Base-by-base conservation (phyloP, 2,888 invertebrate species). In the Dolichopus griseipennis region DNA sequence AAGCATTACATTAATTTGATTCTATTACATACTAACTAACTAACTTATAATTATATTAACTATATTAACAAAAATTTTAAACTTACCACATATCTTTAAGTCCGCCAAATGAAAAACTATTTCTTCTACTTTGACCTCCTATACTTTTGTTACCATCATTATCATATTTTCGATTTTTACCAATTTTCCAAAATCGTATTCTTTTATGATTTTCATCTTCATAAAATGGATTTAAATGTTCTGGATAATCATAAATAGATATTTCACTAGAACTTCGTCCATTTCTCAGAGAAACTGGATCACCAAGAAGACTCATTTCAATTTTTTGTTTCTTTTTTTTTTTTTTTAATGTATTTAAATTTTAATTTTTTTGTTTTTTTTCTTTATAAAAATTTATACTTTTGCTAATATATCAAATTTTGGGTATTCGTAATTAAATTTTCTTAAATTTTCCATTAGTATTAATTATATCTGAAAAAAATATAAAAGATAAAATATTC, bases 221-320 rank as follows among this genome's bases (percentile, higher is more conserved):
- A 72, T 85, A 85, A 78, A 90, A 90, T 27, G 90, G 90, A 81
- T 90, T 90, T 72, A 90, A 83, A 78, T 90, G 89, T 76, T 90
- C 90, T 65, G 90, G 90, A 79, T 90, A 90, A 78, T 90, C 86
- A 77, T 88, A 84, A 74, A 88, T 85, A 66, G 88, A 87, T 68
- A 79, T 74, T 74, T 78, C 78, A 75, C 79, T 80, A 67, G 77
- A 75, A 62, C 77, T 76, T 64, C 79, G 75, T 64, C 77, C 77
- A 70, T 77, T 76, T 22, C 75, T 74, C 69, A 75, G 73, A 65
- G 75, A 73, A 64, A 71, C 64, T 62, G 73, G 41, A 65, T 75
- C 75, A 70, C 74, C 75, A 65, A 74, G 76, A 61, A 75, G 69
- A 69, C 76, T 75, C 71, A 73, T 74, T 70, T 71, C 3, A 15